phyloP scores from a whole-genome alignment of 2,888 invertebrate genomes.

The Metacarcinus magister region DNA sequence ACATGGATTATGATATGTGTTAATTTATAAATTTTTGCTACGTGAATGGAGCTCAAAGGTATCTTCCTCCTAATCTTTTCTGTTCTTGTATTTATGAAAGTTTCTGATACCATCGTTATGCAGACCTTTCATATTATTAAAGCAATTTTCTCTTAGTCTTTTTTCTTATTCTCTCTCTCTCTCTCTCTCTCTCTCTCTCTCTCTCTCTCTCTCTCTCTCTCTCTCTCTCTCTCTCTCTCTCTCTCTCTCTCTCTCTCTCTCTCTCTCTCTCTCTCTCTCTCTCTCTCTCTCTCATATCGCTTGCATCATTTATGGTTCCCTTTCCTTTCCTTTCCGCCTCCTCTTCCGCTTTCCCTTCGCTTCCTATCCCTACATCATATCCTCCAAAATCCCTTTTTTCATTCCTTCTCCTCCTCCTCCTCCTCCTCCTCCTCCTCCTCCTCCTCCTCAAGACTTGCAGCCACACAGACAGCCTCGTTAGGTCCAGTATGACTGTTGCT shows the following conservation, averaged over 20 bases:
- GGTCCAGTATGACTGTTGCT: background rate
- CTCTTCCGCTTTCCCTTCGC: background rate
- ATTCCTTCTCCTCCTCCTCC: background rate
- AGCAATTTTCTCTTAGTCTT: background rate
- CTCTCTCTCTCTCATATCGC: background rate
- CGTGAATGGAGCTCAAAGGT: background rate
- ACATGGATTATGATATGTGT: background rate
- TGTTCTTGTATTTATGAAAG: background rate
- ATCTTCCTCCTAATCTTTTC: background rate
- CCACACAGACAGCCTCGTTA: background rate
- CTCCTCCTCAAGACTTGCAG: background rate
- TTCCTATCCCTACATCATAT: background rate
- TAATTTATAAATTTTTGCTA: background rate
- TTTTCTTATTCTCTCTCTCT: too few species aligned
- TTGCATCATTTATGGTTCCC: background rate
- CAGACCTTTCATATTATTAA: background rate
- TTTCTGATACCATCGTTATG: background rate
- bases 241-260: background rate
- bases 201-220: background rate
- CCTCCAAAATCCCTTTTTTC: background rate
- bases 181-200: too few species aligned
- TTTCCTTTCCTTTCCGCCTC: background rate
- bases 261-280: conserved; percentile 27
- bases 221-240: background rate
- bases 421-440: background rate